These are phyloP conservation scores for Meloe dianella DNA, from an alignment of 2,888 invertebrate species.

Conservation along the genomic window DNA sequence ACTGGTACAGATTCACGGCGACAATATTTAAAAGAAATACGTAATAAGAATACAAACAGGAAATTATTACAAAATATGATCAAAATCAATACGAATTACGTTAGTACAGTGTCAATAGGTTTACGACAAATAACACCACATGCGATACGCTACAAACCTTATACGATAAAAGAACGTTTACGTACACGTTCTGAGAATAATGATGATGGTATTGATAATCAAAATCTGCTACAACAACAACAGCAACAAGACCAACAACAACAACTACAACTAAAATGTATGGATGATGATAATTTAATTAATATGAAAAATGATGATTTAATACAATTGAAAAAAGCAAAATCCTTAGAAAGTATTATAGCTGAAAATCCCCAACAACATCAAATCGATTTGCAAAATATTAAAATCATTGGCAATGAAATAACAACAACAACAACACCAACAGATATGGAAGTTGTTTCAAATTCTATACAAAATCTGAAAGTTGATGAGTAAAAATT, in stretches of 20 bases:
- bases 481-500: conserved; percentile 65
- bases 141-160: conserved; percentile 64
- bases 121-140: conserved; percentile 62
- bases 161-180: conserved; percentile 64
- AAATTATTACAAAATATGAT: conserved; percentile 59
- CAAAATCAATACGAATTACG: conserved; percentile 64
- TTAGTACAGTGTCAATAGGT: conserved; percentile 68
- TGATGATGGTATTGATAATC: conserved; percentile 54
- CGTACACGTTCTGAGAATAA: conserved; percentile 70
- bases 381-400: conserved; percentile 41
- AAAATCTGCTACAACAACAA: background rate
- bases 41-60: background rate
- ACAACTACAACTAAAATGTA: background rate
- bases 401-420: conserved; percentile 32
- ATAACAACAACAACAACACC: background rate
- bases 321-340: conserved; percentile 64
- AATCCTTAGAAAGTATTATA: conserved; percentile 67
- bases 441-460: conserved; percentile 68
- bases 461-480: conserved; percentile 68
- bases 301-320: conserved; percentile 42
- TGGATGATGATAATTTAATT: background rate
- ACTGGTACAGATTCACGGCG: conserved; percentile 65
- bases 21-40: conserved; percentile 64
- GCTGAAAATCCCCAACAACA: conserved; percentile 53
- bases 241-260: background rate